These are phyloP conservation scores for Serinus canaria DNA, from an alignment of 2,113 vertebrate species.

Conservation along the genomic window DNA sequence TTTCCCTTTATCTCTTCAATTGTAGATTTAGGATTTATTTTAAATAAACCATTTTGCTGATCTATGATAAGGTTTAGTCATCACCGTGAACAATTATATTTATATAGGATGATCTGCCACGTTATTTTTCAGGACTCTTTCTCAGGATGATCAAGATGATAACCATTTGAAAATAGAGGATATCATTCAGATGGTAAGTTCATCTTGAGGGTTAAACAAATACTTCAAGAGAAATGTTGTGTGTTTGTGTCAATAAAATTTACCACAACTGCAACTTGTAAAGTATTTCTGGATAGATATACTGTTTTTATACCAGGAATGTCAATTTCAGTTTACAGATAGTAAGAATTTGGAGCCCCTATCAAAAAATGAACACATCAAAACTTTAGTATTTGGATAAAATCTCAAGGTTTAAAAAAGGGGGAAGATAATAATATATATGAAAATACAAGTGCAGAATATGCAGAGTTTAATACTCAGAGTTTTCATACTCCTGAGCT, in stretches of 20 bases:
- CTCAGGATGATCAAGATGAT: conserved; percentile 95
- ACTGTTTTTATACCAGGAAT: background rate
- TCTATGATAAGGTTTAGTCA: background rate
- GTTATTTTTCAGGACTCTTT: conserved; percentile 83
- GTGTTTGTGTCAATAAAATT: background rate
- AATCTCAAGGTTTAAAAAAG: background rate
- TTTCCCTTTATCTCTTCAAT: background rate
- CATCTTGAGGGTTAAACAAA: background rate
- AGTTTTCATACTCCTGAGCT: background rate
- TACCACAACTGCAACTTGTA: background rate
- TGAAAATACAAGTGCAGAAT: background rate
- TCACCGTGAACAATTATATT: background rate
- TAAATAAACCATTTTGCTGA: background rate
- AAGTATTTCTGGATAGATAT: background rate
- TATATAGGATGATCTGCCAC: background rate
- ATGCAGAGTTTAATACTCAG: background rate
- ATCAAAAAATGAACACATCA: background rate
- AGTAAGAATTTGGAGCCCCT: background rate
- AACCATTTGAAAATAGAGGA: conserved; percentile 91
- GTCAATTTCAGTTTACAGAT: background rate
- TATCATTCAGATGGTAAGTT: conserved; percentile 90
- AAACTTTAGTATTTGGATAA: background rate
- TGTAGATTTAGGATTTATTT: background rate
- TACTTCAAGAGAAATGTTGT: background rate
- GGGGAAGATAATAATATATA: background rate